Conservation (phyloP, 2,113 vertebrate genomes). For the Channa maculata region DNA sequence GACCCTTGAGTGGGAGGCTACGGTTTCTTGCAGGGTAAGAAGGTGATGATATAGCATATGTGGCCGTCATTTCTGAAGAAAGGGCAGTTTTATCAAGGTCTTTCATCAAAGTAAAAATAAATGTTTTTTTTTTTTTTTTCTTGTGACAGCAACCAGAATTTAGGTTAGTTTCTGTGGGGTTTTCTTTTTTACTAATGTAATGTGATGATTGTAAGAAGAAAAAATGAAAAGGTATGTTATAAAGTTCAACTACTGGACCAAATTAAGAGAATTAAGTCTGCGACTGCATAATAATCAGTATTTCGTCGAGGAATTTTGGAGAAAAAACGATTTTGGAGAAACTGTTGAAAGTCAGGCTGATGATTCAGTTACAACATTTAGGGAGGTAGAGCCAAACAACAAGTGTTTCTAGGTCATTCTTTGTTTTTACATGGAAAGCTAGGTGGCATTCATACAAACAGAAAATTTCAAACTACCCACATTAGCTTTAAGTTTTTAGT, state of each 20-base stretch:
- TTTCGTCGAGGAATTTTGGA: slow-evolving; percentile 16
- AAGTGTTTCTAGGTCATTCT: too few relatives aligned
- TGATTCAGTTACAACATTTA: not conserved
- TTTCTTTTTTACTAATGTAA: slow-evolving; percentile 58
- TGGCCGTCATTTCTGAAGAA: slow-evolving; percentile 65
- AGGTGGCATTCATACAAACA: too few relatives aligned
- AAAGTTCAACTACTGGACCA: slow-evolving; percentile 23
- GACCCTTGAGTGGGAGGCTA: slow-evolving; percentile 43
- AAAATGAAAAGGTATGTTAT: slow-evolving; percentile 1
- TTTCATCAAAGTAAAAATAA: slow-evolving; percentile 81
- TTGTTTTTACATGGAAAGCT: too few relatives aligned
- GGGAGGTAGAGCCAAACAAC: slow-evolving; percentile 12
- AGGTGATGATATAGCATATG: slow-evolving; percentile 36
- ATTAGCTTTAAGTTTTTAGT: not conserved
- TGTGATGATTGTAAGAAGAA: slow-evolving; percentile 35
- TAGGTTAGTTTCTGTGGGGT: slow-evolving; percentile 44
- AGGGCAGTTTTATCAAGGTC: slow-evolving; percentile 76
- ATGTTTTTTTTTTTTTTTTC: slow-evolving; percentile 24
- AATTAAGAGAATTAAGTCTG: slow-evolving; percentile 23
- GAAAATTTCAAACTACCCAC: not conserved
- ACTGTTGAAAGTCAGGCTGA: not conserved
- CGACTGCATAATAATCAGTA: slow-evolving; percentile 21
- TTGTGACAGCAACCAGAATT: slow-evolving; percentile 52
- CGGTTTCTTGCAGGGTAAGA: slow-evolving; percentile 47
- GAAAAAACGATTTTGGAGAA: slow-evolving; percentile 14